These are phyloP conservation scores for Choristoneura rosaceana DNA, from an alignment of 2,888 invertebrate genomes.

Conservation along the genomic window DNA sequence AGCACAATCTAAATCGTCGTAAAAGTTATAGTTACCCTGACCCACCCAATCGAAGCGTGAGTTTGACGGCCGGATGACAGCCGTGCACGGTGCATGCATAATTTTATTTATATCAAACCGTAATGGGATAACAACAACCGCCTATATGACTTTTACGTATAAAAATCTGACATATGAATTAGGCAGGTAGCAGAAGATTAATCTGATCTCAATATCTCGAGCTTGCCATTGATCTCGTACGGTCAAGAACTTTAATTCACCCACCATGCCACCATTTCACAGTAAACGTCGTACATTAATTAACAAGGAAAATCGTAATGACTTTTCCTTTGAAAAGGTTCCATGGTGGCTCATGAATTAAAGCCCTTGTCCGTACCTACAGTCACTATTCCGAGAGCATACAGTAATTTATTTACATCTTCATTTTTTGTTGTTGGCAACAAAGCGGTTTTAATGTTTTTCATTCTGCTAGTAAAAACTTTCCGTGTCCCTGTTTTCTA, in stretches of 20 bases:
- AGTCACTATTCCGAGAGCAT: background rate
- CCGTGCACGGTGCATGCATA: conserved; percentile 32
- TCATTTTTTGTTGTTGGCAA: background rate
- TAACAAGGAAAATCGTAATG: too few species aligned
- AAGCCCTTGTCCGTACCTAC: background rate
- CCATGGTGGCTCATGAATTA: too few species aligned
- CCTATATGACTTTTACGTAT: conserved; percentile 5
- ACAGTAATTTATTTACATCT: background rate
- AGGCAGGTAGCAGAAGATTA: conserved; percentile 8
- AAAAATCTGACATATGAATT: background rate
- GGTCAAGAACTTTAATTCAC: too few species aligned
- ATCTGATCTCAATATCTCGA: conserved; percentile 7
- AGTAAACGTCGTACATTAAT: too few species aligned
- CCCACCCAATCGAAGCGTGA: conserved; percentile 24
- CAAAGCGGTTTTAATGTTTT: conserved; percentile 23
- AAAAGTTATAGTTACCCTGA: conserved; percentile 27
- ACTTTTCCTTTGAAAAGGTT: too few species aligned
- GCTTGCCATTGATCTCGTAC: conserved; percentile 16
- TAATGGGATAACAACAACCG: conserved; percentile 22
- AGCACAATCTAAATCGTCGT: background rate
- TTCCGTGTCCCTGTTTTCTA: conserved; percentile 7
- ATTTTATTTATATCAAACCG: conserved; percentile 13
- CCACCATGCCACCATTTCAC: too few species aligned
- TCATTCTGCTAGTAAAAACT: conserved; percentile 5
- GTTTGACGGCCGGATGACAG: conserved; percentile 32